A percentile compares a stretch with the other conserved stretches of the same genome.
phyloP scores from a whole-genome alignment of 2,797 vertebrate genomes.

The Moxostoma hubbsi region DNA sequence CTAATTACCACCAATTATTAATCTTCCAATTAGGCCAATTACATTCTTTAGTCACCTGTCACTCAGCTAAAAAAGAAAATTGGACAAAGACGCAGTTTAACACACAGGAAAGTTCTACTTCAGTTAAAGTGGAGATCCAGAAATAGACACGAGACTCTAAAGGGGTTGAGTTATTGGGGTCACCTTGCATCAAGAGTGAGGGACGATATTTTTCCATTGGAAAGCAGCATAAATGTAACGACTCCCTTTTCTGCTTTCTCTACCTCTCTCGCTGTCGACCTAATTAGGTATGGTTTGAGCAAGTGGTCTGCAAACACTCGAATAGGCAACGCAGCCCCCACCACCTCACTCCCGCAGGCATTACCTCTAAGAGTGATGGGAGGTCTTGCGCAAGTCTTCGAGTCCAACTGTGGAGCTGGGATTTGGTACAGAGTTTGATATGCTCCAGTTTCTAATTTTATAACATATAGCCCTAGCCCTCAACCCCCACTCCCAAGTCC shows the following conservation, averaged over 20 bases:
- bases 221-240: conserved; percentile 70
- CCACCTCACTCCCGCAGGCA: conserved; percentile 78
- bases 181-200: conserved; percentile 83
- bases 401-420: conserved; percentile 80
- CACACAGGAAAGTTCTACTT: conserved; percentile 7
- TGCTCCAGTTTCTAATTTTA: conserved; percentile 88
- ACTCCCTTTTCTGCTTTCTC: conserved; percentile 67
- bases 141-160: conserved; percentile 76
- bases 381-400: conserved; percentile 71
- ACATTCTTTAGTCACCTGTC: conserved; percentile 1
- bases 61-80: conserved; percentile 8
- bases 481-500: conserved; percentile 68
- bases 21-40: conserved; percentile 37
- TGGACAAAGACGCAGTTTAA: conserved; percentile 6
- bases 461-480: conserved; percentile 75
- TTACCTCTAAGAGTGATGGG: conserved; percentile 80
- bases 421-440: conserved; percentile 82
- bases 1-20: too few relatives aligned
- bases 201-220: conserved; percentile 75
- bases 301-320: conserved; percentile 69
- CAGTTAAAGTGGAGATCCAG: conserved; percentile 60
- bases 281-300: conserved; percentile 83
- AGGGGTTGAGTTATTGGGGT: conserved; percentile 85
- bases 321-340: conserved; percentile 75
- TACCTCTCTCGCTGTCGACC: conserved; percentile 83